Evolutionary conservation across 2,888 invertebrate genomes (phyloP).

Genomic region (Gerris lacustris): DNA sequence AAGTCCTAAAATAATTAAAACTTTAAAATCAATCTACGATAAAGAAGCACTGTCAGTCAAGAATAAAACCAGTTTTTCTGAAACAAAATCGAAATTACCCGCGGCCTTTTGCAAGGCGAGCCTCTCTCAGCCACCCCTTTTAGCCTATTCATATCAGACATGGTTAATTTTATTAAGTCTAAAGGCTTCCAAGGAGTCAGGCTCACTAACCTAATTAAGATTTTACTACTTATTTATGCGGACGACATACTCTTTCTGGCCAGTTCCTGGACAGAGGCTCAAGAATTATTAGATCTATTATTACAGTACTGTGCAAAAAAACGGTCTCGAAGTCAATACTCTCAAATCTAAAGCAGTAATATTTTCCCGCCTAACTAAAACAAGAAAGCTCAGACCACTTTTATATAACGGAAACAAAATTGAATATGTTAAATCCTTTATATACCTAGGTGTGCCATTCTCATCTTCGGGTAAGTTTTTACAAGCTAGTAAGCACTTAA

Average conservation of each 20-base stretch:
- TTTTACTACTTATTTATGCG: conserved; percentile 21
- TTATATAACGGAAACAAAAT: conserved; percentile 12
- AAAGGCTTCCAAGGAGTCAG: conserved; percentile 21
- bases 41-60: conserved; percentile 2
- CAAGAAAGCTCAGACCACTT: background rate
- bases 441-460: conserved; percentile 1
- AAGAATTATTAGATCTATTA: conserved; percentile 12
- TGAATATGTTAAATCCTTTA: conserved; percentile 7
- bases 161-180: conserved; percentile 20
- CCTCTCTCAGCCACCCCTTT: conserved; percentile 22
- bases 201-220: conserved; percentile 13
- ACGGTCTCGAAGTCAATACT: conserved; percentile 9
- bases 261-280: conserved; percentile 14
- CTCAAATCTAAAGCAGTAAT: conserved; percentile 11
- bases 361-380: no score
- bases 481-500: background rate
- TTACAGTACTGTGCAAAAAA: conserved; percentile 3
- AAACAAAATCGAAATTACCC: conserved; percentile 10
- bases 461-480: background rate
- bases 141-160: conserved; percentile 21
- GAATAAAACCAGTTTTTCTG: background rate
- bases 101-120: conserved; percentile 18
- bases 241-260: conserved; percentile 24
- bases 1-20: conserved; percentile 19
- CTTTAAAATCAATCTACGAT: conserved; percentile 17